Evolutionary conservation across 2,888 invertebrate species (phyloP), one percentile per base, ranked within the genome.

Genomic region (Coleophora deauratella): DNA sequence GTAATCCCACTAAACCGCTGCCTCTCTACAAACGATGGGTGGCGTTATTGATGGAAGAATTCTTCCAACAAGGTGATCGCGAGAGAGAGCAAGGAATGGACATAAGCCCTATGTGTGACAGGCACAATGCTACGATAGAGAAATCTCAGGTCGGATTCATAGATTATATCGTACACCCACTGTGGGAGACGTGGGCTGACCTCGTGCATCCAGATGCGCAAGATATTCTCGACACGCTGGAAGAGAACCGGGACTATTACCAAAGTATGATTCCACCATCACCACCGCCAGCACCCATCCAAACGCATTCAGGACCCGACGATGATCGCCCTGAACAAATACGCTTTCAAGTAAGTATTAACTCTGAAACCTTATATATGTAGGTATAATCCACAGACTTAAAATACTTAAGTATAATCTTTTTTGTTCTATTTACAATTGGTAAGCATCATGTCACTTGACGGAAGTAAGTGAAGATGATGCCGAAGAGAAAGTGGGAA

Each of bases 121-220:
- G 98, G 56, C 94, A 94, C 68, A 98, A 96, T 68, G 94, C 98
- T 38, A 98, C 98, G 32, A 94, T 99, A 69, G 99, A 99, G 82
- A 99, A 99, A 87, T 95, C 98, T 64, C 99, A 99, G 89, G 98
- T 99, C 72, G 98, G 98, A 59, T 99, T 99, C 79, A 99, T 99
- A 73, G 99, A 99, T 87, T 99, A 98, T 84, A 99, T 99, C 72
- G 99, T 99, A 33, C 99, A 99, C 86, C 99, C 99, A 2, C 87
- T 99, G 48, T 99, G 98, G 97, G 99, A 99, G 82, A 99, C 99
- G 40, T 99, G 99, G 99, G 98, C 97, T 9, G 99, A 99, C 77
- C 88, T 99, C 50, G 99, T 99, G 37, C 98, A 98, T 81, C 99
- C 99, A 2, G 99, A 99, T 72, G 99, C 99, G 38, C 98, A 99